A percentile compares a stretch with the other conserved stretches of the same genome.
Evolutionary conservation across 2,888 invertebrate species (phyloP).

Genomic region (Melieria omissa): DNA sequence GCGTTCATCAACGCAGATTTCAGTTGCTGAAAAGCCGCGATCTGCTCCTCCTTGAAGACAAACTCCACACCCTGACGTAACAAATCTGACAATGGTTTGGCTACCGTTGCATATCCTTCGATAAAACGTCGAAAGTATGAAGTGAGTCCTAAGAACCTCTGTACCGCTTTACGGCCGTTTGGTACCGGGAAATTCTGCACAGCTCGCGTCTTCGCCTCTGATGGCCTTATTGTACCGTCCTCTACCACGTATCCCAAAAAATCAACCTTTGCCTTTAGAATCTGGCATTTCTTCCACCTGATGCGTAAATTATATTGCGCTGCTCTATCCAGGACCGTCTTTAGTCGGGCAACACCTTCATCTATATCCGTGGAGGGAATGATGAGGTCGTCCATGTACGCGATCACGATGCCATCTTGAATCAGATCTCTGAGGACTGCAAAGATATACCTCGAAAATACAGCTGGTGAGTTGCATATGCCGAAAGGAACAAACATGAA

Average conservation of each 20-base stretch:
- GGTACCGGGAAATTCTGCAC: conserved; percentile 33
- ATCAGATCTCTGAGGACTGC: too few relatives aligned
- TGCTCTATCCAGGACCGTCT: too few relatives aligned
- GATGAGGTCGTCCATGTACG: too few relatives aligned
- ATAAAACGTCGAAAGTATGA: conserved; percentile 37
- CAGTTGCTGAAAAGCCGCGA: conserved; percentile 16
- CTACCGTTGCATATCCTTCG: conserved; percentile 47
- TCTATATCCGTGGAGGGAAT: too few relatives aligned
- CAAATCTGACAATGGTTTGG: conserved; percentile 49
- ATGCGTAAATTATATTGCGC: conserved; percentile 27
- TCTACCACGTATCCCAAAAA: conserved; percentile 27
- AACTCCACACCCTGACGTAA: conserved; percentile 39
- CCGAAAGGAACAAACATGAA: too few relatives aligned
- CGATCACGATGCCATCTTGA: too few relatives aligned
- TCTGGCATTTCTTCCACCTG: conserved; percentile 40
- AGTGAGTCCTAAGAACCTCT: conserved; percentile 39
- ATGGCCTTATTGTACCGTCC: conserved; percentile 21
- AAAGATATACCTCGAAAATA: too few relatives aligned
- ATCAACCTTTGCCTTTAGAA: conserved; percentile 29
- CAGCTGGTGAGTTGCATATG: too few relatives aligned
- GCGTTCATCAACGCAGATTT: conserved; percentile 30
- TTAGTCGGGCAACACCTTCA: too few relatives aligned
- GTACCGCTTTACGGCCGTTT: conserved; percentile 18
- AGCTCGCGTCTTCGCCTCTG: conserved; percentile 31
- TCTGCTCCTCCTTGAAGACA: neutral